Percentiles rank a stretch among this genome's conserved stretches.
These are phyloP conservation scores for Karalla daura DNA, from an alignment of 2,797 vertebrate species.

Conservation along the genomic window DNA sequence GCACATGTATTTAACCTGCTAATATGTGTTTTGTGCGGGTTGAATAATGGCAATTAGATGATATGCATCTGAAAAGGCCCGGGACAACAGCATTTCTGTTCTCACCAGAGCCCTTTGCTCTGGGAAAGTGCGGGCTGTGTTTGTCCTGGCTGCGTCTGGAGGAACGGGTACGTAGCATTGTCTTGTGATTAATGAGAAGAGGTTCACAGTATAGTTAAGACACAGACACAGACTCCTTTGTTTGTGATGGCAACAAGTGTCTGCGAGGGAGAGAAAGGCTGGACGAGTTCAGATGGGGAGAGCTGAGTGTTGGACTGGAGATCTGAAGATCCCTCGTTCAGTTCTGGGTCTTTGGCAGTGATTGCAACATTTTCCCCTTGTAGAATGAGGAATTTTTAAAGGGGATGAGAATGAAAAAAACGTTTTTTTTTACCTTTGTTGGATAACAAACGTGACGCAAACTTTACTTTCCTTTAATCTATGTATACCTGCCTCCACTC, in stretches of 20 bases:
- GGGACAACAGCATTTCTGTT: conserved; percentile 66
- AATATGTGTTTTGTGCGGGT: conserved; percentile 45
- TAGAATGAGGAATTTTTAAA: too few relatives aligned
- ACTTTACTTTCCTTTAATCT: too few relatives aligned
- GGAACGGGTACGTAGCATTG: conserved; percentile 43
- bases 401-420: too few relatives aligned
- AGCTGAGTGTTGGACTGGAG: too few relatives aligned
- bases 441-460: too few relatives aligned
- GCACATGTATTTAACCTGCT: conserved; percentile 40
- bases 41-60: conserved; percentile 46
- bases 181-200: conserved; percentile 49
- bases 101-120: conserved; percentile 45
- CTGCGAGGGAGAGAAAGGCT: too few relatives aligned
- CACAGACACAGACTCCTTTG: conserved; percentile 42
- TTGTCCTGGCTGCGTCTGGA: conserved; percentile 44
- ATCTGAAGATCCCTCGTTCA: too few relatives aligned
- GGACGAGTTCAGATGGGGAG: too few relatives aligned
- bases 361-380: too few relatives aligned
- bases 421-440: too few relatives aligned
- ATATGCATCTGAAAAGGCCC: conserved; percentile 74
- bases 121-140: conserved; percentile 52
- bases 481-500: too few relatives aligned
- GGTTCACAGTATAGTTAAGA: conserved; percentile 1
- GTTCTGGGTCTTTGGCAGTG: too few relatives aligned
- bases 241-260: conserved; percentile 3